Conservation (phyloP, 2,113 vertebrate species). For the Axis porcinus region DNA sequence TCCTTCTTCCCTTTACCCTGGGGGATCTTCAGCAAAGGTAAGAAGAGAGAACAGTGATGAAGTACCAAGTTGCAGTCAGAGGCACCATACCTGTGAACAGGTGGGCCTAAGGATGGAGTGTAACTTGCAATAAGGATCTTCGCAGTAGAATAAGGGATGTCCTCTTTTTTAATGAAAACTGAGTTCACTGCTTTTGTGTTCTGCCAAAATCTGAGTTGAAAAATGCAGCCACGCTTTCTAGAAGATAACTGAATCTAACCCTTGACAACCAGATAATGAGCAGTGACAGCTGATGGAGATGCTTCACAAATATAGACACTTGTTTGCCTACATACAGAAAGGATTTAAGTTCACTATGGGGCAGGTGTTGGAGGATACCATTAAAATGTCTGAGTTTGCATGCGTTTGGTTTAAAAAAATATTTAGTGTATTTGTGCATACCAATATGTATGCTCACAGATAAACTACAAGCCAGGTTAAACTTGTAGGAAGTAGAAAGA, state of each 20-base stretch:
- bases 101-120: not conserved
- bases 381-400: not conserved
- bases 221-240: not conserved
- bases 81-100: not conserved
- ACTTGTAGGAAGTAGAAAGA: not conserved
- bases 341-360: not conserved
- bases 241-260: not conserved
- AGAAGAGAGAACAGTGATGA: not conserved
- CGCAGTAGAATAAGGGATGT: not conserved
- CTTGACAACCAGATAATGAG: not conserved
- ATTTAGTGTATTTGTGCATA: not conserved
- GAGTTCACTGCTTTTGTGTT: not conserved
- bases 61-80: not conserved
- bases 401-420: not conserved
- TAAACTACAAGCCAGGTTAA: not conserved
- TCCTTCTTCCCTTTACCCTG: not conserved
- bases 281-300: not conserved
- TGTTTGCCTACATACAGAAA: not conserved
- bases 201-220: not conserved
- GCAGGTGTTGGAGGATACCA: not conserved
- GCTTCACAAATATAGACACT: not conserved
- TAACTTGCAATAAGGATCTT: not conserved
- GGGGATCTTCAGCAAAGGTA: not conserved
- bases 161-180: not conserved
- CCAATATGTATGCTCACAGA: not conserved